These are phyloP conservation scores for Corydoras sp. DNA, from an alignment of 2,113 vertebrate genomes.

Conservation along the genomic window DNA sequence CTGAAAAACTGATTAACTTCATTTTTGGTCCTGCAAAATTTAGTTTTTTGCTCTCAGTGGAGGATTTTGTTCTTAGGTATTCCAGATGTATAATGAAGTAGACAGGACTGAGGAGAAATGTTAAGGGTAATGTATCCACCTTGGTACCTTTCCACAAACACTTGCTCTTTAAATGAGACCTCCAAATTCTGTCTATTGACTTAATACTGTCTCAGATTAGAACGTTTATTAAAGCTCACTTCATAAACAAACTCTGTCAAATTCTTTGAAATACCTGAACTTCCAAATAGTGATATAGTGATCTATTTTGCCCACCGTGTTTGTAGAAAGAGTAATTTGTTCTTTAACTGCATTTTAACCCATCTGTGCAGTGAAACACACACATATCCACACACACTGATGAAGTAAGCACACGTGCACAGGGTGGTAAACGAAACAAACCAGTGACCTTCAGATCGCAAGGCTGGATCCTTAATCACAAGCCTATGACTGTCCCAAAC, in stretches of 20 bases:
- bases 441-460: no score
- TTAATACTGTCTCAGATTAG: background rate
- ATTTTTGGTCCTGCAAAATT: constrained; percentile 5
- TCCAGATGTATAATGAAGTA: constrained; percentile 8
- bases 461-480: no score
- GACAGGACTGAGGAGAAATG: background rate
- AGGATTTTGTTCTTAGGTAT: background rate
- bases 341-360: no score
- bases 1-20: background rate
- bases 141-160: constrained; percentile 3
- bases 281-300: background rate
- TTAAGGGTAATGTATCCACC: background rate
- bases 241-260: background rate
- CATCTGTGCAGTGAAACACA: no score
- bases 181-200: background rate
- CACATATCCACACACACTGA: no score
- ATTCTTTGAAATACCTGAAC: background rate
- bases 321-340: no score
- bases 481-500: background rate
- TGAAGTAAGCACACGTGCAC: no score
- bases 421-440: no score
- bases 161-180: background rate
- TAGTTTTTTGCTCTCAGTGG: background rate
- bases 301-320: no score
- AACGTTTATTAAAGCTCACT: background rate